Base-by-base conservation (phyloP, 2,797 vertebrate species). In the Luscinia megarhynchos region DNA sequence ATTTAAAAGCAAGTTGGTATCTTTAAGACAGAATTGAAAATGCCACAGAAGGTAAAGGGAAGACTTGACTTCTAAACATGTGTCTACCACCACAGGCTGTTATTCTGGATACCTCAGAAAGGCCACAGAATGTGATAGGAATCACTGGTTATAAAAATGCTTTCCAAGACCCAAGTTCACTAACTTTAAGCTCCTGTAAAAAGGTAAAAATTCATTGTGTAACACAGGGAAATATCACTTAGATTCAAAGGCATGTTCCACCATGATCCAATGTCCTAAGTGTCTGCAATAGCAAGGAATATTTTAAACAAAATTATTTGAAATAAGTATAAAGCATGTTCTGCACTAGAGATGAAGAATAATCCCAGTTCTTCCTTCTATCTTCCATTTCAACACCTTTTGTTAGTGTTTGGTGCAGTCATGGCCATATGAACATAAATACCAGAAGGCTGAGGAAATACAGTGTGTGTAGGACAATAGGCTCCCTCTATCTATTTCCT, bases 191-290 rank as follows among this genome's bases (percentile, higher is more conserved):
- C 2, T 66, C 53, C 18, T 22, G 21, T 18, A 57, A 51, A 59
- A 82, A 45, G 12, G 18, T 29, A 1, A 79, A 61, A 64, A 78
- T 34, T 34, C 34, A 34, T 38, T 40, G 4, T 59, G 24, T 66
- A 41, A n/a, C 5, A 30, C 6, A 46, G 17, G 30, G 58, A 55
- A 72, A 26, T 21, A 55, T 41, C 1, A 1, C 27, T 63, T 67
- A 26, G 29, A 45, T 59, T 74, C 41, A 68, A 77, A 59, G 22
- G 2, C 26, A 17, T 29, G n/a, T 68, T 87, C 27, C 51, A 38
- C 3, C 13, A 46, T 12, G 6, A 20, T 22, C 30, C 3, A 7
- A 12, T 11, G 1, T 29, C 11, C 12, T n/a, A 38, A 9, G 2
- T 63, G 11, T 45, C 38, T 86, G 26, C 10, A 76, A 23, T 3